Conservation (phyloP, 1,140 invertebrate species). For the Bactericera cockerelli region DNA sequence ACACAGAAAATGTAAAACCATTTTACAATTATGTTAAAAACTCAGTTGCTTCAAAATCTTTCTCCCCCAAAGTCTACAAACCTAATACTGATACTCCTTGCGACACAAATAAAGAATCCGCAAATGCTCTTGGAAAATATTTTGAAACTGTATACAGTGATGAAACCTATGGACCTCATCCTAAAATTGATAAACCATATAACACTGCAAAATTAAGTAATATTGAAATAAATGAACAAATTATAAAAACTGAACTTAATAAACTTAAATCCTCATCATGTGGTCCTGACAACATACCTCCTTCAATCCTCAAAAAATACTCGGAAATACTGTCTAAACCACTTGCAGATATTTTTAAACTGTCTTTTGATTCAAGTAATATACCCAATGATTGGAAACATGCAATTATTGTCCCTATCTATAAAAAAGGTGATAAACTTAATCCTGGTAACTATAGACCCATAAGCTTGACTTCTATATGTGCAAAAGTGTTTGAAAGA, state of each 20-base stretch:
- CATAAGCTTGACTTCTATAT: no score
- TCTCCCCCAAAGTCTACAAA: not conserved
- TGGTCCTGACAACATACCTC: not conserved
- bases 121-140: not conserved
- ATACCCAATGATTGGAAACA: conserved; percentile 21
- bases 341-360: conserved; percentile 11
- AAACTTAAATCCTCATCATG: not conserved
- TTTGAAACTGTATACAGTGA: not conserved
- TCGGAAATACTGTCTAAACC: not conserved
- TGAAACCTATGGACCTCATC: not conserved
- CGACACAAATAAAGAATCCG: not conserved
- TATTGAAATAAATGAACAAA: not conserved
- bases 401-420: conserved; percentile 21
- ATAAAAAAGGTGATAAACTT: conserved; percentile 21
- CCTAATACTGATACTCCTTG: not conserved
- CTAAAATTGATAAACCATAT: not conserved
- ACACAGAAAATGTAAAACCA: not conserved
- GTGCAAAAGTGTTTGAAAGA: conserved; percentile 25
- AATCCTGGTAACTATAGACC: conserved; percentile 24
- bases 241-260: not conserved
- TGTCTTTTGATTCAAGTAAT: conserved; percentile 7
- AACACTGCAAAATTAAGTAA: not conserved
- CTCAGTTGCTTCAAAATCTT: not conserved
- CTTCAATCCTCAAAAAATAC: not conserved
- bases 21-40: not conserved